phyloP scores from a whole-genome alignment of 35 echinoderm and acorn worm species.

The Anneissia japonica region DNA sequence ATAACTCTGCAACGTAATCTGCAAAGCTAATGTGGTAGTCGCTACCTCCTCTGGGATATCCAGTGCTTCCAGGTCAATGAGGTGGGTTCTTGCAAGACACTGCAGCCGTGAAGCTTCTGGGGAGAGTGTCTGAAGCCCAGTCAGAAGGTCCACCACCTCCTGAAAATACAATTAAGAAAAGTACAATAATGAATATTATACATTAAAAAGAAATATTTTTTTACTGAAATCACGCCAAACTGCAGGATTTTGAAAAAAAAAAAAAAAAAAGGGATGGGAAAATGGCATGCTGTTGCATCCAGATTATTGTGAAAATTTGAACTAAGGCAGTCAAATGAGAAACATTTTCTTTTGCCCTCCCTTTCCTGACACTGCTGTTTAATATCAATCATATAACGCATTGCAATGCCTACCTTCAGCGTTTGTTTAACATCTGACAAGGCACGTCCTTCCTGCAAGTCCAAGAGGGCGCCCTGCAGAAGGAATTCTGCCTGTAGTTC shows the following conservation, averaged over 20 bases:
- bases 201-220: too few relatives aligned
- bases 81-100: slow-evolving; percentile 75
- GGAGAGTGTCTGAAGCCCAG: slow-evolving; percentile 71
- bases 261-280: too few relatives aligned
- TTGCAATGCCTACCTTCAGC: slow-evolving; percentile 32
- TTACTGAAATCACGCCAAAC: too few relatives aligned
- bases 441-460: slow-evolving; percentile 74
- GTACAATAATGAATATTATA: too few relatives aligned
- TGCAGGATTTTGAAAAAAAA: too few relatives aligned
- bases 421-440: slow-evolving; percentile 75
- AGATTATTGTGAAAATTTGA: too few relatives aligned
- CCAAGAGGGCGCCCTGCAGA: slow-evolving; percentile 68
- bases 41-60: slow-evolving; percentile 28
- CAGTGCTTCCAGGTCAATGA: slow-evolving; percentile 66
- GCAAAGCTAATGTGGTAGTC: not conserved
- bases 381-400: too few relatives aligned
- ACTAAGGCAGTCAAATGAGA: too few relatives aligned
- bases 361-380: too few relatives aligned
- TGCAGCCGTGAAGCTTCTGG: slow-evolving; percentile 53
- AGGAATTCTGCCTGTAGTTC: slow-evolving; percentile 96
- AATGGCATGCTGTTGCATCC: too few relatives aligned
- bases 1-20: slow-evolving; percentile 52
- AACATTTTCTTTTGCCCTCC: too few relatives aligned
- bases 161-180: too few relatives aligned
- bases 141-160: slow-evolving; percentile 67